A percentile compares a stretch with the other conserved stretches of the same genome.
phyloP scores from a whole-genome alignment of 1,140 invertebrate genomes.

The Eriosoma lanigerum region DNA sequence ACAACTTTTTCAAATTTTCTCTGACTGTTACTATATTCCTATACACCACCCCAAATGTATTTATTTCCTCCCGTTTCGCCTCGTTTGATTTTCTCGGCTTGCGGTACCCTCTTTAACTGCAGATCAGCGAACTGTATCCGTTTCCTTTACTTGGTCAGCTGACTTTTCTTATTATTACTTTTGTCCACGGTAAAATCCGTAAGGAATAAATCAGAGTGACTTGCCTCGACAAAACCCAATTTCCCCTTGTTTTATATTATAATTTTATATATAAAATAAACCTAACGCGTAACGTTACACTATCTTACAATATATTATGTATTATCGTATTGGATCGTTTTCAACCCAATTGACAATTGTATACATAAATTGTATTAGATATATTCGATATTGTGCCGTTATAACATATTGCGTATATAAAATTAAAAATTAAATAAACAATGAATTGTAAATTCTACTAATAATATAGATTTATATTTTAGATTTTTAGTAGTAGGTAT shows the following conservation, averaged over 20 bases:
- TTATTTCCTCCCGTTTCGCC: slow-evolving; percentile 26
- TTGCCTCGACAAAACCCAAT: slow-evolving; percentile 16
- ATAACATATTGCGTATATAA: no score
- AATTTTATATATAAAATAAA: neutral
- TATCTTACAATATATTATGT: no score
- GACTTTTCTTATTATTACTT: slow-evolving; percentile 38
- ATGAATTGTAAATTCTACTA: no score
- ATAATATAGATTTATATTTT: no score
- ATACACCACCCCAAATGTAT: neutral
- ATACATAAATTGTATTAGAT: no score
- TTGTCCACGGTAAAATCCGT: slow-evolving; percentile 3
- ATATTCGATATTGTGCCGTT: no score
- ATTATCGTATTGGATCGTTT: no score
- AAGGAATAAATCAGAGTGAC: slow-evolving; percentile 20
- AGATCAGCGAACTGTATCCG: slow-evolving; percentile 40
- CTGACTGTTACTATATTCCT: neutral
- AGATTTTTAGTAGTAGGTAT: no score
- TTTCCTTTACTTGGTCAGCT: slow-evolving; percentile 40
- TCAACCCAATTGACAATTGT: no score
- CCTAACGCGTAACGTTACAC: neutral
- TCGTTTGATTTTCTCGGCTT: slow-evolving; percentile 4
- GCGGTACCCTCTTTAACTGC: slow-evolving; percentile 9
- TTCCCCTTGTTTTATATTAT: neutral
- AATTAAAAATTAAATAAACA: no score
- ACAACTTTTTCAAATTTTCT: slow-evolving; percentile 33